A percentile compares a stretch with the other conserved stretches of the same genome.
phyloP scores from a whole-genome alignment of 1,140 invertebrate genomes.

The Meloidogyne exigua region DNA sequence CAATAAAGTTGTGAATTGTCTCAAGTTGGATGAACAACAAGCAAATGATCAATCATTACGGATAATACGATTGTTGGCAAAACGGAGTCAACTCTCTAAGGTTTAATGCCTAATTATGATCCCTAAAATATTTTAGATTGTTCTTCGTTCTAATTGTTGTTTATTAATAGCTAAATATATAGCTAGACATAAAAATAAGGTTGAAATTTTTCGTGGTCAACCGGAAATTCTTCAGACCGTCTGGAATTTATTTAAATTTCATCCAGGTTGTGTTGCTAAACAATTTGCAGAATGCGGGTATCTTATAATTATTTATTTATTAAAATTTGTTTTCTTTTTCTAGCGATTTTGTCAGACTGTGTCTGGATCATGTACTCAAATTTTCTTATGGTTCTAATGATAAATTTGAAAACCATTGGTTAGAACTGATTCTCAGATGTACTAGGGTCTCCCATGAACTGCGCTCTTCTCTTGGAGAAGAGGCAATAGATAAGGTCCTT shows the following conservation, averaged over 20 bases:
- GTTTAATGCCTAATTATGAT: background rate
- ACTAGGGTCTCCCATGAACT: background rate
- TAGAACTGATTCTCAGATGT: constrained; percentile 1
- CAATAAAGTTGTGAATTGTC: background rate
- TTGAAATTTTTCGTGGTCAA: background rate
- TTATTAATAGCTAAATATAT: background rate
- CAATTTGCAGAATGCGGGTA: background rate
- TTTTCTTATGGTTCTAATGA: too few relatives aligned
- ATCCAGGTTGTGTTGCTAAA: background rate
- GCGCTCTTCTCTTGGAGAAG: background rate
- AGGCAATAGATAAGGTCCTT: background rate
- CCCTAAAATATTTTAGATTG: background rate
- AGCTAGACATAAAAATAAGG: background rate
- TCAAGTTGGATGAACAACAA: background rate
- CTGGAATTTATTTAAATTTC: background rate
- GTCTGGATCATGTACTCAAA: background rate
- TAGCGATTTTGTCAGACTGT: background rate
- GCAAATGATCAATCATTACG: background rate
- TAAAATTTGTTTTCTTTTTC: background rate
- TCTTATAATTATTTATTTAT: too few relatives aligned
- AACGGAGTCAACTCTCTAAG: constrained; percentile 9
- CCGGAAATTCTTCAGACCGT: background rate
- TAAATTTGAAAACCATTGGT: background rate
- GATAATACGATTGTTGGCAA: background rate
- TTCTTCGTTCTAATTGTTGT: background rate